Base-by-base conservation (phyloP, 2,113 vertebrate species). In the Benitochromis conjunctus region DNA sequence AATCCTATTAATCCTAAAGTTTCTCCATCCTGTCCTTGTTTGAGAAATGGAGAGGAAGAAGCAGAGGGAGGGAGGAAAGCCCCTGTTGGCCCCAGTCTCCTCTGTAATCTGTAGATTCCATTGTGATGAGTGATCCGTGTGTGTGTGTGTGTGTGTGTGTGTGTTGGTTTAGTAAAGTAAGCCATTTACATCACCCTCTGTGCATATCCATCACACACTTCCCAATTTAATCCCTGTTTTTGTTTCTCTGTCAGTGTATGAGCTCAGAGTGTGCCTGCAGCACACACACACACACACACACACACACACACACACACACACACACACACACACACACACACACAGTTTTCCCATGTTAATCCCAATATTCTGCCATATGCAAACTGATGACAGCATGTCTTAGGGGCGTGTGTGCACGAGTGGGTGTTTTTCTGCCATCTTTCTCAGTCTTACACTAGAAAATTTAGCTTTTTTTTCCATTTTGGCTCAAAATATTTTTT, bases 371-470 rank as follows among this genome's bases (percentile, higher is more conserved):
- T 55, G 21, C 56, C 18, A 6, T 92, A 84, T 89, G 80, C 46
- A 89, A 92, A 95, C 82, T 58, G 88, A 92, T 95, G 94, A 95
- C 92, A 84, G 51, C 91, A 88, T 88, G 84, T 89, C 83, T 85
- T 85, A 87, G 24, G 31, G 77, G 48, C 13, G 5, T 77, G 46
- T 78, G 56, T 88, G 56, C 26, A 58, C 69, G 2, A 83, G 80
- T 82, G 69, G 26, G 10, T 76, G 10, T 19, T 9, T 76, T 76
- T 76, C 71, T 53, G 46, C 10, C 26, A n/a, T 76, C 18, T 53
- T 54, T 62, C 60, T 43, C 12, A 57, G 16, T 53, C 12, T 34
- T 46, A 24, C 14, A 29, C 26, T 46, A 26, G 31, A 29, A 71
- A 43, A 74, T 5, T 12, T 11, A 81, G 14, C 21, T 19, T 3